These are phyloP conservation scores for Antheraea mylitta DNA, from an alignment of 1,140 invertebrate genomes.

Conservation along the genomic window DNA sequence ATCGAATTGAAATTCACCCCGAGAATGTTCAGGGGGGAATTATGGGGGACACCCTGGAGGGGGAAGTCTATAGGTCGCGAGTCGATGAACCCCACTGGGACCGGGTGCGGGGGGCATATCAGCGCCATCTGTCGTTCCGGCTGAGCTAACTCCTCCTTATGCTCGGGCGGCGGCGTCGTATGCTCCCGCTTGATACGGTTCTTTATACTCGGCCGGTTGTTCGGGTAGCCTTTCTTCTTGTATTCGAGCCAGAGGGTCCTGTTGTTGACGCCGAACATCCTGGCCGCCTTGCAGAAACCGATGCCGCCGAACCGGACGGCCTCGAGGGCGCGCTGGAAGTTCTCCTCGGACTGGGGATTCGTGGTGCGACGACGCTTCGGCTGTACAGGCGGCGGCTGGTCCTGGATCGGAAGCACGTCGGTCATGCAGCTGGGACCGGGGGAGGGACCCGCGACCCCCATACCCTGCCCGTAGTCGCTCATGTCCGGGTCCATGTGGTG, in stretches of 20 bases:
- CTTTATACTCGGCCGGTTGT: slow-evolving; percentile 86
- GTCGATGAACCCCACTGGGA: slow-evolving; percentile 81
- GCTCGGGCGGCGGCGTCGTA: slow-evolving; percentile 75
- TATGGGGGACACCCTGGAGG: slow-evolving; percentile 73
- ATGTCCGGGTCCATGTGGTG: slow-evolving; percentile 47
- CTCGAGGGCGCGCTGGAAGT: slow-evolving; percentile 87
- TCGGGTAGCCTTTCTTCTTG: slow-evolving; percentile 89
- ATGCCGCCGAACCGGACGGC: slow-evolving; percentile 90
- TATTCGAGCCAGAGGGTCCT: slow-evolving; percentile 91
- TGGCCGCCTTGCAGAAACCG: slow-evolving; percentile 90
- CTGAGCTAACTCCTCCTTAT: slow-evolving; percentile 62
- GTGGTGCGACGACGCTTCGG: slow-evolving; percentile 52
- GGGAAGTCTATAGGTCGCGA: slow-evolving; percentile 80
- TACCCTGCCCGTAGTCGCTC: slow-evolving; percentile 43
- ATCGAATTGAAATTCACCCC: slow-evolving; percentile 87
- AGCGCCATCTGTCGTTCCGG: slow-evolving; percentile 64
- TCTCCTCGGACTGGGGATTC: slow-evolving; percentile 87
- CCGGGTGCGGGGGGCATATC: slow-evolving; percentile 63
- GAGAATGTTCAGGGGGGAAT: slow-evolving; percentile 83
- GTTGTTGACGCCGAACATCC: slow-evolving; percentile 90
- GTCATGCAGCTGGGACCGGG: slow-evolving; percentile 45
- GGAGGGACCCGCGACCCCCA: slow-evolving; percentile 47
- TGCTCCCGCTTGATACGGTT: slow-evolving; percentile 84
- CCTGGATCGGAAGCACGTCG: slow-evolving; percentile 30
- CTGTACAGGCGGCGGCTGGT: slow-evolving; percentile 20